Conservation (phyloP, 1,140 invertebrate species). For the Drosophila triauraria region DNA sequence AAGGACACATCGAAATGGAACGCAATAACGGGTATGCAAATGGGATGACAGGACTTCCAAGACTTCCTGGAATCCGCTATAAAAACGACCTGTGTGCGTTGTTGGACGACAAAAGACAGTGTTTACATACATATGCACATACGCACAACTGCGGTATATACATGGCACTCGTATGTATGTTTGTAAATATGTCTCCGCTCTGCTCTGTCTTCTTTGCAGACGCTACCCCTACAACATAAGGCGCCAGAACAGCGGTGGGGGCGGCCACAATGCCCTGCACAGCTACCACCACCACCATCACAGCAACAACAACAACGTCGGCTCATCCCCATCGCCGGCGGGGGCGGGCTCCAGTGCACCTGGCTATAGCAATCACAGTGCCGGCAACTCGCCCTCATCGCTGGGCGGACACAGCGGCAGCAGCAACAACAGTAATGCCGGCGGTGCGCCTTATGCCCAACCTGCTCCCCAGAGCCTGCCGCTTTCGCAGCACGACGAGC, state of each 20-base stretch:
- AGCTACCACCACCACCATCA: constrained; percentile 71
- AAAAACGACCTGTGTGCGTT: not conserved
- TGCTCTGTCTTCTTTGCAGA: constrained; percentile 42
- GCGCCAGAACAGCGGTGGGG: constrained; percentile 57
- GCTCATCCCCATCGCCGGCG: constrained; percentile 49
- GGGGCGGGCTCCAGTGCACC: constrained; percentile 58
- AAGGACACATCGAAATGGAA: constrained; percentile 62
- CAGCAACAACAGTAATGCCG: constrained; percentile 27
- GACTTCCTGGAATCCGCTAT: not conserved
- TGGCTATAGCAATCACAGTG: constrained; percentile 69
- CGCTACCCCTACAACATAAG: constrained; percentile 78
- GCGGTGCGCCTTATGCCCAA: constrained; percentile 27
- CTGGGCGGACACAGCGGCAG: constrained; percentile 45
- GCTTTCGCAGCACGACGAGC: constrained; percentile 80
- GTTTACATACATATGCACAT: constrained; percentile 38
- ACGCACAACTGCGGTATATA: constrained; percentile 36
- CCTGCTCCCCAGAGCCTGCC: constrained; percentile 52
- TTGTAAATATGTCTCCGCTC: not conserved
- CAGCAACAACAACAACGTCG: constrained; percentile 56
- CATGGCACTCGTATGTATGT: constrained; percentile 7
- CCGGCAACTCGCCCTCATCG: constrained; percentile 49
- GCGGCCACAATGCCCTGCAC: constrained; percentile 55
- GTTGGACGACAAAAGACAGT: constrained; percentile 37
- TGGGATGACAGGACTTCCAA: not conserved
- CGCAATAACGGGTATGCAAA: constrained; percentile 76